Evolutionary conservation across 2,888 invertebrate genomes (phyloP).

Genomic region (Steromphala cineraria): DNA sequence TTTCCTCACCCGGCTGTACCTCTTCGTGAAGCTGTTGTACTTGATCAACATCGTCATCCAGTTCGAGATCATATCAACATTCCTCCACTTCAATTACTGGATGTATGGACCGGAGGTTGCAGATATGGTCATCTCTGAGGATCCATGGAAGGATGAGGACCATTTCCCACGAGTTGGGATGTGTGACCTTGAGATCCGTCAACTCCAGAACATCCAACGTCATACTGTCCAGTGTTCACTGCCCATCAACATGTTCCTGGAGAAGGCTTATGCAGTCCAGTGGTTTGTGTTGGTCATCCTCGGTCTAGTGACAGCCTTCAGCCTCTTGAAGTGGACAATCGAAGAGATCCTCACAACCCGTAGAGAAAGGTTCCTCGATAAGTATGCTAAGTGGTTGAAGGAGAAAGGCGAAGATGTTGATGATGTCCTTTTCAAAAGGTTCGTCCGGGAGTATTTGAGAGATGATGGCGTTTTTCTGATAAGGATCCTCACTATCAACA

Average conservation of each 20-base stretch:
- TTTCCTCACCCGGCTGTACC: conserved; percentile 54
- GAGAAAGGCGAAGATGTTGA: conserved; percentile 44
- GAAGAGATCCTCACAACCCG: background rate
- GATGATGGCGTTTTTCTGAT: conserved; percentile 7
- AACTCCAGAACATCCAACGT: conserved; percentile 58
- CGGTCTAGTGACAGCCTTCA: conserved; percentile 39
- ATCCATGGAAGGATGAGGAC: conserved; percentile 47
- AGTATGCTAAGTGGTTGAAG: background rate
- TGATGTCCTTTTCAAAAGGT: conserved; percentile 42
- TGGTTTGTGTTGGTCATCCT: conserved; percentile 63
- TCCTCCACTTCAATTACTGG: conserved; percentile 54
- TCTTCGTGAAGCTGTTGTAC: conserved; percentile 53
- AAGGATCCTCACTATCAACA: background rate
- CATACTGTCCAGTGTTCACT: conserved; percentile 60
- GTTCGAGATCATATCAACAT: conserved; percentile 56
- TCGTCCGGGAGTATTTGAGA: background rate
- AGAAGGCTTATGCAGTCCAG: conserved; percentile 58
- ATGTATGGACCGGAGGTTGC: conserved; percentile 54
- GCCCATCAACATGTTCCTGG: conserved; percentile 61
- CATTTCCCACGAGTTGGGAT: conserved; percentile 57
- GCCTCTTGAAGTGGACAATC: background rate
- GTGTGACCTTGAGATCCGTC: conserved; percentile 59
- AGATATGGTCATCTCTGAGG: conserved; percentile 39
- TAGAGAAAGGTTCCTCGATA: background rate
- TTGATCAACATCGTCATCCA: conserved; percentile 52